Base-by-base conservation (phyloP, 2,113 vertebrate species). In the Epinephelus cyanopodus region DNA sequence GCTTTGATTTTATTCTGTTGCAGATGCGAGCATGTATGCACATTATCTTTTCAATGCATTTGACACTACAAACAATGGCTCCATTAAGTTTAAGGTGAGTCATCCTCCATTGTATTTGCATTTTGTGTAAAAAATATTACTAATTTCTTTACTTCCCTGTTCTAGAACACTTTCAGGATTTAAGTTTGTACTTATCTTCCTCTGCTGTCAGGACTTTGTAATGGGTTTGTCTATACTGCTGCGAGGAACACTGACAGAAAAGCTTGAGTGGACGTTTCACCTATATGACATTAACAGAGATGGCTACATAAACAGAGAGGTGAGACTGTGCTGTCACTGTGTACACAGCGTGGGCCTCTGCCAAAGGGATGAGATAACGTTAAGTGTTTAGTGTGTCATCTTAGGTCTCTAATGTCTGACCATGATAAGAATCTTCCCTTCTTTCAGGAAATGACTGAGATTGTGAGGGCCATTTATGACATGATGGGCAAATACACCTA, bases 401-500 rank as follows among this genome's bases (percentile, higher is more conserved):
- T 48, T 8, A 66, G 10, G 37, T 42, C 3, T 37, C 33, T 7
- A 23, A 14, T 25, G 47, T 56, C 17, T 58, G 33, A 54, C 4
- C 11, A 27, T 23, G 57, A 1, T 19, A 33, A 4, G 6, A 75
- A 48, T 74, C 18, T 14, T 66, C 6, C 86, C 15, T 33, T 67
- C 19, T 61, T 69, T 29, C 91, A 99, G 98, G 98, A 99, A 90
- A 99, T 99, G 98, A 99, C 96, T 63, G 98, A 98, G 93, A 99
- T 99, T 0, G 97, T 99, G 84, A 97, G 97, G 77, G 98, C 98
- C 70, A 99, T 99, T 92, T 99, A 99, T 63, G 97, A 99, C 93
- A 99, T 99, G 98, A 99, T 99, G 98, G 98, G 98, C 25, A 99
- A 98, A 79, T 99, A 98, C 91, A 99, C 98, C 0, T 99, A 98